Base-by-base conservation (phyloP, 2,797 vertebrate genomes). In the Helarctos malayanus region DNA sequence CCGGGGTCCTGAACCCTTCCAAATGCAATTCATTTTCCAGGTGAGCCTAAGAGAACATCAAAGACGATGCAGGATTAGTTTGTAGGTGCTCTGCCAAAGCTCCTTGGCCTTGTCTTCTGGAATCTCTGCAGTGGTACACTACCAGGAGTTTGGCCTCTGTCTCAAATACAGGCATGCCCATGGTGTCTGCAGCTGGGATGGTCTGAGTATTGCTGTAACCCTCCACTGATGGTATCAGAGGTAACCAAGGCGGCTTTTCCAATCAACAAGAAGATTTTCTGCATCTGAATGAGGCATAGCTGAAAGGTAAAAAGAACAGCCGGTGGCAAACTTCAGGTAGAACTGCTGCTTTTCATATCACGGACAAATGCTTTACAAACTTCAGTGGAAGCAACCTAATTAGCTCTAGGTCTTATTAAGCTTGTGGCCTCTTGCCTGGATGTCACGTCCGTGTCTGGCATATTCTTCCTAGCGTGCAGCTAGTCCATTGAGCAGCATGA, bases 281-380 rank as follows among this genome's bases (percentile, higher is more conserved):
- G 45, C 16, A 23, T 2, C 3, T 69, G 69, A 41, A 65, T 78
- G 14, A 23, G 38, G 45, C 49, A 21, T 27, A 95, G 81, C 38
- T 95, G 65, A 59, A 94, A 75, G 61, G 69, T 80, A 45, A 73
- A 91, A 95, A 14, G 32, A 84, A 16, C n/a, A 89, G 15, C 56
- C 78, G 23, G n/a, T 88, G 54, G 54, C 84, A 12, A 97, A 47
- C 71, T 95, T 95, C 35, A 92, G 90, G 21, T 87, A 80, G 21
- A 93, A 14, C 18, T 86, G 45, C 45, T 79, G 15, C 69, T 96
- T 96, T 79, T 78, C 32, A 1, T 9, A n/a, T 93, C 38, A 11
- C 15, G 59, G 14, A 73, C 14, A 11, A 88, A 84, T 69, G 87
- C 76, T 61, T 97, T 45, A 89, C 68, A 27, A 91, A 94, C 35